Base-by-base conservation (phyloP, 2,888 invertebrate species). In the Perithous albicinctus region DNA sequence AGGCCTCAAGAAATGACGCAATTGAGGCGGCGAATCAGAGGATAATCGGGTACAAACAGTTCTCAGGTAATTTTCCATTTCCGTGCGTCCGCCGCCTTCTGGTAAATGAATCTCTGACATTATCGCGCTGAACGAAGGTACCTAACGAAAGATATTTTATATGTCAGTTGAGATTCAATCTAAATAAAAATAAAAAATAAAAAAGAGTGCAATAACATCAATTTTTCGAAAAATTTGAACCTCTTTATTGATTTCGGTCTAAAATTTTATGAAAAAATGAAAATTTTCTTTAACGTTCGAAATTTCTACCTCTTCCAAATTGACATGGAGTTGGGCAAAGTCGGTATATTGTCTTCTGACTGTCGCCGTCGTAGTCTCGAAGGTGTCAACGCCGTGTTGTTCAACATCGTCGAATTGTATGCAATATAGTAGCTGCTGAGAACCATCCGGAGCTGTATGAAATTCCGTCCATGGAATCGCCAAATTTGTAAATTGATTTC, bases 351-450 rank as follows among this genome's bases (percentile, higher is more conserved):
- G 90, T 74, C 92, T 85, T 73, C 90, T 88, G 12, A 91, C 91
- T 12, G 92, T 92, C 61, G 91, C 90, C 23, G 89, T 91, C 8
- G 91, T 92, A 5, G 91, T 90, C 85, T 91, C 92, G 74, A 92
- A 92, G 26, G 88, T 84, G 78, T 92, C 90, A 18, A 89, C 87
- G 0, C 91, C 90, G 41, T 89, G 91, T 59, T 92, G 92, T 51
- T 92, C 92, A 5, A 92, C 84, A 59, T 92, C 92, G 35, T 92
- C 92, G 67, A 92, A 92, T 70, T 92, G 92, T 79, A 92, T 92
- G 67, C 92, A 92, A 66, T 92, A 92, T 15, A 91, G 86, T 41
- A 92, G 85, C 73, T 91, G 92, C 67, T 91, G 92, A 0, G 92
- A 91, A 41, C 92, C 92, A 80, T 92, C 91, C 2, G 88, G 78